Conservation (phyloP, 2,113 vertebrate species). For the Phainopepla nitens region DNA sequence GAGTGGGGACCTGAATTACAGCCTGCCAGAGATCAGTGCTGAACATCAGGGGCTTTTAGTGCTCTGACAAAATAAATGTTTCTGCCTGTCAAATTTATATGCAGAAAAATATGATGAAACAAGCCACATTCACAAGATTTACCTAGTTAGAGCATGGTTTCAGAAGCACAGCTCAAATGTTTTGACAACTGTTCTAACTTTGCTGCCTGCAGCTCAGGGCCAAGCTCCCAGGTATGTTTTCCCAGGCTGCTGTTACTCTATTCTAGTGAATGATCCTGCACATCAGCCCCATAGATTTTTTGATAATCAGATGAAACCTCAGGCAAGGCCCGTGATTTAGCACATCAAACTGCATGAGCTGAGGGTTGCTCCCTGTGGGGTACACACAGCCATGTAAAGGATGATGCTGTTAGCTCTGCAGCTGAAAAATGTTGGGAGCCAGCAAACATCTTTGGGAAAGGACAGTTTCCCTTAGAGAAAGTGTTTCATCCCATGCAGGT, state of each 20-base stretch:
- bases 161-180: neutral
- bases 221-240: neutral
- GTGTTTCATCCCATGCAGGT: neutral
- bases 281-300: neutral
- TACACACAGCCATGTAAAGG: neutral
- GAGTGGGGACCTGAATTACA: rapidly evolving
- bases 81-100: neutral
- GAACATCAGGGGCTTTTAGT: neutral
- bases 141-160: neutral
- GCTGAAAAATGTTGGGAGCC: neutral
- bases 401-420: rapidly evolving
- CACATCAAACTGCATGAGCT: neutral
- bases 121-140: neutral
- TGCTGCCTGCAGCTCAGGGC: neutral
- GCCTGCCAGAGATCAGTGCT: neutral
- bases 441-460: neutral
- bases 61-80: neutral
- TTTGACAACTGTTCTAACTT: neutral
- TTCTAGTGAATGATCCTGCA: neutral
- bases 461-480: neutral
- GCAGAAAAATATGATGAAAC: neutral
- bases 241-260: neutral
- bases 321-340: neutral
- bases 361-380: neutral
- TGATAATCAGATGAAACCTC: neutral